A percentile compares a stretch with the other conserved stretches of the same genome.
phyloP scores from a whole-genome alignment of 2,888 invertebrate species.

The Rhogogaster chlorosoma region DNA sequence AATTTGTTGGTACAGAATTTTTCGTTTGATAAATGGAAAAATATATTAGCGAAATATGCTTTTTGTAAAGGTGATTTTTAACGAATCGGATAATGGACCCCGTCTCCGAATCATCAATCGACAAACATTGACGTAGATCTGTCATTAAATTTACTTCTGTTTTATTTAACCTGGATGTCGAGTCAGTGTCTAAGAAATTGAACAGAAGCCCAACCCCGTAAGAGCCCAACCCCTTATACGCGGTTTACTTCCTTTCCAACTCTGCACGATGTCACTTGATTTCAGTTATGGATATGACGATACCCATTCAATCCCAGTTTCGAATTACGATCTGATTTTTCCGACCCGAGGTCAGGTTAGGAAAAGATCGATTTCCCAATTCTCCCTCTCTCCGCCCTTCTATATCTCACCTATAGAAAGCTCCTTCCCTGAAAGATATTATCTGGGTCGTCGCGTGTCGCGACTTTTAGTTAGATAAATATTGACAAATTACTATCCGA shows the following conservation, averaged over 20 bases:
- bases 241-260: neutral
- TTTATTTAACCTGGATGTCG: neutral
- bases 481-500: slow-evolving; percentile 24
- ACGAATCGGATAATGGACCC: neutral
- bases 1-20: neutral
- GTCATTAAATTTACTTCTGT: neutral
- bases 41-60: neutral
- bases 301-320: neutral
- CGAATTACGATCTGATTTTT: neutral
- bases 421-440: neutral
- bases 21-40: neutral
- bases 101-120: neutral
- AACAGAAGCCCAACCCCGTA: slow-evolving; percentile 16
- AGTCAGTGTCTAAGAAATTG: slow-evolving; percentile 15
- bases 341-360: neutral
- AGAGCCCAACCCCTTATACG: neutral
- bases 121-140: neutral
- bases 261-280: neutral
- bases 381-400: neutral
- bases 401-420: neutral
- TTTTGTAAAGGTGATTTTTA: neutral
- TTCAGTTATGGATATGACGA: neutral
- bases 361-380: neutral
- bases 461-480: slow-evolving; percentile 35
- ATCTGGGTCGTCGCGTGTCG: slow-evolving; percentile 42